Base-by-base conservation (phyloP, 2,888 invertebrate genomes). In the Dione vanillae region DNA sequence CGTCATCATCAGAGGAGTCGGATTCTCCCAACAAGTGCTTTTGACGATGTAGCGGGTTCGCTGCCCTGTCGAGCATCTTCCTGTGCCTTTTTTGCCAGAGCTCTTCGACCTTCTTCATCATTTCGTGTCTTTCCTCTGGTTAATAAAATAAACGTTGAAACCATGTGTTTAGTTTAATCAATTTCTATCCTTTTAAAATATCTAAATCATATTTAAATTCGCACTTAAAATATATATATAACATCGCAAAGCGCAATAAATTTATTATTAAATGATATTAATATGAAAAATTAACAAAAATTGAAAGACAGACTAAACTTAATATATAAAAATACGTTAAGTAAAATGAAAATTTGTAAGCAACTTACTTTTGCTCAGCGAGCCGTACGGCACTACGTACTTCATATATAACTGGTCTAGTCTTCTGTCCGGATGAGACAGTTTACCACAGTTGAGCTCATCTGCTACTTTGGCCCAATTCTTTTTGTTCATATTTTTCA, bases 391-490 rank as follows among this genome's bases (percentile, higher is more conserved):
- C 75, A 99, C 90, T 58, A 99, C 92, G 86, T 97, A 98, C 94
- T 97, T 98, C 84, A 98, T 96, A 85, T 98, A 99, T 52, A 98
- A 96, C 76, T 96, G 96, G 82, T 98, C 98, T 9, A 99, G 89
- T 83, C 97, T 97, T 2, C 96, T 96, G 58, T 97, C 95, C 79
- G 97, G 96, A 82, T 96, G 96, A 0, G 96, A 96, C 10, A 96
- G 94, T 88, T 96, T 96, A 0, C 96, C 96, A 78, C 98, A 96
- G 79, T 96, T 95, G 96, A 98, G 96, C n/a, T 96, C 95, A 78
- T 98, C 97, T 0, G 97, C 98, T 0, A 99, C 97, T 75, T 95
- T 95, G 6, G 95, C 94, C 98, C 98, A 99, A 76, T 96, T 96
- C 80, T 98, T 97, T 83, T 97, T 97, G 79, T 97, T 97, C 10